These are phyloP conservation scores for Callinectes sapidus DNA, from an alignment of 2,888 invertebrate species.

Conservation along the genomic window DNA sequence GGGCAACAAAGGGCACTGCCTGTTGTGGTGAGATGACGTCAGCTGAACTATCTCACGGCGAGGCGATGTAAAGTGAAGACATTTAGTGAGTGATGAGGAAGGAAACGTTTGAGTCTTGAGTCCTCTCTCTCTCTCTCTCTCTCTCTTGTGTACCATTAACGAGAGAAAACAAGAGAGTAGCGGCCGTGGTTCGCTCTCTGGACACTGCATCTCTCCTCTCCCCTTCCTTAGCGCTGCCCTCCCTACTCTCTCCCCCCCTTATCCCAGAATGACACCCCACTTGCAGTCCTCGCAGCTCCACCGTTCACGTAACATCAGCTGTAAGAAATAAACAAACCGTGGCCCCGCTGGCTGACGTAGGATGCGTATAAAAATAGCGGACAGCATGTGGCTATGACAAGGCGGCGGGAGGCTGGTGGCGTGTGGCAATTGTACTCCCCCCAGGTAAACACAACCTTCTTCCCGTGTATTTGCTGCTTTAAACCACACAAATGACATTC, in stretches of 20 bases:
- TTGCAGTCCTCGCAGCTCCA: conserved; percentile 35
- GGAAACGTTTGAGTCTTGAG: background rate
- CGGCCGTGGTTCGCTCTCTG: conserved; percentile 16
- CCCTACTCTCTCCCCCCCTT: background rate
- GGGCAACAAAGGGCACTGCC: background rate
- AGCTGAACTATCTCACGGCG: background rate
- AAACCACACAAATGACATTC: conserved; percentile 1
- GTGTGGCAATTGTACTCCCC: conserved; percentile 46
- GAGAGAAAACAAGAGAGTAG: conserved; percentile 8
- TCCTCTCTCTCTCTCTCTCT: conserved; percentile 19
- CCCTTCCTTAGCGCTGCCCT: background rate
- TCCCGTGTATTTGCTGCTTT: background rate
- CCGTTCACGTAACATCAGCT: conserved; percentile 36
- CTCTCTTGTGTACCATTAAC: conserved; percentile 24
- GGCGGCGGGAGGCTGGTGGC: conserved; percentile 40
- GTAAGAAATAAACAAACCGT: conserved; percentile 62
- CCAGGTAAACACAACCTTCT: conserved; percentile 53
- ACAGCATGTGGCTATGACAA: conserved; percentile 63
- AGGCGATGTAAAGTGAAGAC: conserved; percentile 7
- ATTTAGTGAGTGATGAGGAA: background rate
- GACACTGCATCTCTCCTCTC: background rate
- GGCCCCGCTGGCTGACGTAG: conserved; percentile 61
- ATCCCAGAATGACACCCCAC: conserved; percentile 3
- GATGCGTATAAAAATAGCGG: conserved; percentile 62
- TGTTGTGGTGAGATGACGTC: conserved; percentile 14